Conservation (phyloP, 2,888 invertebrate species). For the Cerceris ruficornis region DNA sequence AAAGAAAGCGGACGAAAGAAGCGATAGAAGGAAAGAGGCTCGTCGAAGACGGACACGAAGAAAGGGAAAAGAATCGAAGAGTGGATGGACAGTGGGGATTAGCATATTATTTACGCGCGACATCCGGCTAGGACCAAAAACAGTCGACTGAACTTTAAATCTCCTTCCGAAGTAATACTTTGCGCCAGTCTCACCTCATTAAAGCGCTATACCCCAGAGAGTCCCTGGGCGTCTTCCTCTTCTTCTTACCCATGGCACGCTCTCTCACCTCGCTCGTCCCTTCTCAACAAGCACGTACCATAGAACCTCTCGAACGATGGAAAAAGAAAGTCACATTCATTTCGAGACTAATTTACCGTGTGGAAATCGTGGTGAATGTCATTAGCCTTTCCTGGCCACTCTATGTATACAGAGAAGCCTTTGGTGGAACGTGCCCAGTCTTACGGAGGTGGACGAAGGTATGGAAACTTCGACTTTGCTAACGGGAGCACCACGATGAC, state of each 20-base stretch:
- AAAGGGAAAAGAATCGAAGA: constrained; percentile 35
- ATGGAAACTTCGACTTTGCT: constrained; percentile 26
- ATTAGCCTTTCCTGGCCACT: constrained; percentile 36
- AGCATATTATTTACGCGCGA: constrained; percentile 79
- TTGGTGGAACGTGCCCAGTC: constrained; percentile 52
- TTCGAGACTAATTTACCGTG: constrained; percentile 68
- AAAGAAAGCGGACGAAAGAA: constrained; percentile 25
- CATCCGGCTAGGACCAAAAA: constrained; percentile 64
- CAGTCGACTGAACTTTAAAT: constrained; percentile 78
- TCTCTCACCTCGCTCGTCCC: constrained; percentile 22
- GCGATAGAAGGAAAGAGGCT: constrained; percentile 28
- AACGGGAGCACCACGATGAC: constrained; percentile 35
- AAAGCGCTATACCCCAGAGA: constrained; percentile 50
- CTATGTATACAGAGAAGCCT: constrained; percentile 52
- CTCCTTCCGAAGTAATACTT: constrained; percentile 76
- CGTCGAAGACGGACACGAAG: constrained; percentile 14
- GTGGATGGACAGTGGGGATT: constrained; percentile 70
- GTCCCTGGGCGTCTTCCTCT: constrained; percentile 27
- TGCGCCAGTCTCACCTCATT: constrained; percentile 59
- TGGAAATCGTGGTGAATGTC: constrained; percentile 58
- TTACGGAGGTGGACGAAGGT: constrained; percentile 43
- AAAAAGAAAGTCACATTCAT: constrained; percentile 68
- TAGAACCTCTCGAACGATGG: constrained; percentile 37
- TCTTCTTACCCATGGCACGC: neutral
- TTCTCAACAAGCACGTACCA: constrained; percentile 46